phyloP scores from a whole-genome alignment of 64 coral and sea anemone species.

The Astreopora myriophthalma region DNA sequence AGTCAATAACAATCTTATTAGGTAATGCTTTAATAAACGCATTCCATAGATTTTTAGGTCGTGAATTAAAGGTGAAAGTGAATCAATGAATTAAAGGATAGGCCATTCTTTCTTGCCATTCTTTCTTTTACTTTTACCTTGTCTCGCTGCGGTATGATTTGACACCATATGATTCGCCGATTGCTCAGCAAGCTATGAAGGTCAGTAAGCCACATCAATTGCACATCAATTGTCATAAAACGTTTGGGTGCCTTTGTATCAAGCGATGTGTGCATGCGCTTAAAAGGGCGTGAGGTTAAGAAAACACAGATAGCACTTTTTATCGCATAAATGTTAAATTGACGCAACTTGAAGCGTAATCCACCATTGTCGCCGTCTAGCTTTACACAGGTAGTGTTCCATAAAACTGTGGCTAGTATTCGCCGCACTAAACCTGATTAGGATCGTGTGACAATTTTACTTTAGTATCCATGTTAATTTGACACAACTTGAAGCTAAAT shows the following conservation, averaged over 20 bases:
- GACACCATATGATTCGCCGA: no score
- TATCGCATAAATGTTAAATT: slow-evolving; percentile 43
- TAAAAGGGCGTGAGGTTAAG: slow-evolving; percentile 17
- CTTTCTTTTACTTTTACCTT: no score
- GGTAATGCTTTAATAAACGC: background rate
- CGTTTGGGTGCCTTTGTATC: background rate
- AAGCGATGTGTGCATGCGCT: background rate
- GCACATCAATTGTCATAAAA: background rate
- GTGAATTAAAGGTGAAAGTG: no score
- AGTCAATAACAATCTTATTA: background rate
- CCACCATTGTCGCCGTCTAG: background rate
- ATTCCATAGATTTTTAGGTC: background rate
- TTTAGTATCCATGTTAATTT: background rate
- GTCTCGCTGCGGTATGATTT: no score
- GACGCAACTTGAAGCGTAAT: background rate
- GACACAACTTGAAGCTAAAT: background rate
- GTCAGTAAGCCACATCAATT: background rate
- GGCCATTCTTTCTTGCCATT: no score
- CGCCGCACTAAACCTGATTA: background rate
- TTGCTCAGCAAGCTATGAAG: background rate
- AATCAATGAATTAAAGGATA: no score
- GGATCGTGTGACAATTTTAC: background rate
- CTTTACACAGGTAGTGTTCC: background rate
- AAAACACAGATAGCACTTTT: slow-evolving; percentile 1
- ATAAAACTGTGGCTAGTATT: background rate